phyloP scores from a whole-genome alignment of 2,797 vertebrate species.

The Hydrocynus forskahlii region DNA sequence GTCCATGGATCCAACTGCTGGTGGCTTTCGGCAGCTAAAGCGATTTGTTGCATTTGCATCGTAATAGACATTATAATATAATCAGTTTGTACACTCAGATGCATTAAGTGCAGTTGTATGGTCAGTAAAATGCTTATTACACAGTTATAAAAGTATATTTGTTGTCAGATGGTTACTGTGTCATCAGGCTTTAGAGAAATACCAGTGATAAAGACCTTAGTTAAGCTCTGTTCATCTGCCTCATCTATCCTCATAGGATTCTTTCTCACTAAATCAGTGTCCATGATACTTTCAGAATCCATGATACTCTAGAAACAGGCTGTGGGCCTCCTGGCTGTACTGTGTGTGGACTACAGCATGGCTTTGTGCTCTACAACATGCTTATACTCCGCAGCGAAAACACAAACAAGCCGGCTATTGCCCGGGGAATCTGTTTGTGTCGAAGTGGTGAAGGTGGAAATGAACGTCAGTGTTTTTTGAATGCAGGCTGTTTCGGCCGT shows the following conservation, averaged over 20 bases:
- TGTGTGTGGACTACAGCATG: background rate
- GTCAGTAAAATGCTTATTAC: background rate
- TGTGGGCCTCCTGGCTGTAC: background rate
- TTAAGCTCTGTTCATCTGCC: too few species aligned
- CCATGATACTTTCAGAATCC: background rate
- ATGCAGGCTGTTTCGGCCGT: background rate
- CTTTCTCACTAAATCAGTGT: too few species aligned
- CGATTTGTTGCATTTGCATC: background rate
- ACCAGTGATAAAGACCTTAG: too few species aligned
- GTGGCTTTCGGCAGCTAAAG: background rate
- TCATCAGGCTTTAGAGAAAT: too few species aligned
- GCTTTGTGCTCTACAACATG: slow-evolving; percentile 15
- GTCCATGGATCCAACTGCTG: background rate
- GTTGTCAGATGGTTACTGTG: too few species aligned
- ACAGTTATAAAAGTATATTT: background rate
- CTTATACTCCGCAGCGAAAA: slow-evolving; percentile 14
- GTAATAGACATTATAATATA: background rate
- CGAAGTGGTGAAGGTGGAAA: background rate
- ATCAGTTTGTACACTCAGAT: background rate
- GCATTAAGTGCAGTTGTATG: background rate
- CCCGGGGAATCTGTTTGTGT: slow-evolving; percentile 15
- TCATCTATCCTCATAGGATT: background rate
- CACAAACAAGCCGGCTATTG: slow-evolving; percentile 24
- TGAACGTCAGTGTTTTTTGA: slow-evolving; percentile 9
- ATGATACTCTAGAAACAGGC: background rate